phyloP scores from a whole-genome alignment of 2,888 invertebrate species.

The Lissonota sp. region DNA sequence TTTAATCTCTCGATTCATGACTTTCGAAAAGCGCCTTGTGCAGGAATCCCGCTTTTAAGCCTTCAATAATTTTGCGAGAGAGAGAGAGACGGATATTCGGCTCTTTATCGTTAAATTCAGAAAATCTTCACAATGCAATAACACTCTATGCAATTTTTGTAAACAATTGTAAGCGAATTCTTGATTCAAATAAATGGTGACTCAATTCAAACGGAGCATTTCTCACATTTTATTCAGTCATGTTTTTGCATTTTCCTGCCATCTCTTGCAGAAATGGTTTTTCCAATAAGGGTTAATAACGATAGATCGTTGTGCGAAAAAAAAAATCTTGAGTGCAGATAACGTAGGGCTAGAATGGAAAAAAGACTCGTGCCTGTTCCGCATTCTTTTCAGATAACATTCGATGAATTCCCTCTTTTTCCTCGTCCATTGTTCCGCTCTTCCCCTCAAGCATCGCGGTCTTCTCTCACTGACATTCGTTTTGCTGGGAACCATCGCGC shows the following conservation, averaged over 20 bases:
- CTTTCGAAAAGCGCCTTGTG: neutral
- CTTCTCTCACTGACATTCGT: neutral
- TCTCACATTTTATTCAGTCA: too few relatives aligned
- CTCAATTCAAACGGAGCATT: too few relatives aligned
- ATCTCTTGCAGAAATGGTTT: slow-evolving; percentile 48
- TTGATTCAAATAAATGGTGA: neutral
- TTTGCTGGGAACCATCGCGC: neutral
- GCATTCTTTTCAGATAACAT: slow-evolving; percentile 5
- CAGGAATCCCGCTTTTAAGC: neutral
- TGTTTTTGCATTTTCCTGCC: too few relatives aligned
- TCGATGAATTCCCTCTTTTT: neutral
- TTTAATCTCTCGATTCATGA: slow-evolving; percentile 41
- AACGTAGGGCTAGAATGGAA: slow-evolving; percentile 27
- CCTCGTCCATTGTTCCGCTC: neutral
- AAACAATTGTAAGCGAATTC: neutral
- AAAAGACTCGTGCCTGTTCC: neutral
- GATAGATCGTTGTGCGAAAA: slow-evolving; percentile 22
- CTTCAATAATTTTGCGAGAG: neutral
- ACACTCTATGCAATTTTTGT: neutral
- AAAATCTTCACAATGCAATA: neutral
- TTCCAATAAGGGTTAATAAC: slow-evolving; percentile 40
- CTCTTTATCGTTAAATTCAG: neutral
- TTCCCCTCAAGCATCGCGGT: neutral
- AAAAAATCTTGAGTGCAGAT: slow-evolving; percentile 44
- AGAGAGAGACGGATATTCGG: neutral